Conservation (phyloP, 2,888 invertebrate species). For the Stomorhina lunata region DNA sequence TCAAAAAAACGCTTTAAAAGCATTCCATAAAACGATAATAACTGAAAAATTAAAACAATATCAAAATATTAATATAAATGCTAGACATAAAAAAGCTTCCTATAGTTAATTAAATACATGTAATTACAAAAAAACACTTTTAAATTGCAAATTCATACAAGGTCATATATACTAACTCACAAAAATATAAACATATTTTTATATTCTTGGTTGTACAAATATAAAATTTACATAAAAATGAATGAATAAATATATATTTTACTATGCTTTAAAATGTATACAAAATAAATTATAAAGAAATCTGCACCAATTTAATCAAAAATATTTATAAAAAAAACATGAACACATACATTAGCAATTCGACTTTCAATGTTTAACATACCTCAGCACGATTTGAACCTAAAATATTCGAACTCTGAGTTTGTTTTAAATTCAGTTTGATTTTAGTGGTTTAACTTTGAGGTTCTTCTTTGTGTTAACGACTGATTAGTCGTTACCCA, state of each 20-base stretch:
- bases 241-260: constrained; percentile 19
- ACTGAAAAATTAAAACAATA: background rate
- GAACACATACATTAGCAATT: background rate
- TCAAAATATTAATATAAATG: constrained; percentile 1
- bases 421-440: no score
- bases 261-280: constrained; percentile 47
- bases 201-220: constrained; percentile 53
- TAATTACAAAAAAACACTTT: constrained; percentile 6
- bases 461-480: no score
- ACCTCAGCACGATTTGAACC: no score
- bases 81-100: constrained; percentile 51
- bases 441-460: no score
- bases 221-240: constrained; percentile 26
- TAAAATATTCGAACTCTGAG: no score
- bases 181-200: constrained; percentile 34
- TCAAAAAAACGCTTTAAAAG: constrained; percentile 53
- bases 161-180: constrained; percentile 36
- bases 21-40: constrained; percentile 38
- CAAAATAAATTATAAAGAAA: background rate
- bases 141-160: constrained; percentile 27
- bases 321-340: background rate
- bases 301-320: constrained; percentile 10
- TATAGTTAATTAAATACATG: constrained; percentile 31
- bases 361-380: no score
- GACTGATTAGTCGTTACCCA: no score